These are phyloP conservation scores for Axis porcinus DNA, from an alignment of 2,113 vertebrate genomes.

Conservation along the genomic window DNA sequence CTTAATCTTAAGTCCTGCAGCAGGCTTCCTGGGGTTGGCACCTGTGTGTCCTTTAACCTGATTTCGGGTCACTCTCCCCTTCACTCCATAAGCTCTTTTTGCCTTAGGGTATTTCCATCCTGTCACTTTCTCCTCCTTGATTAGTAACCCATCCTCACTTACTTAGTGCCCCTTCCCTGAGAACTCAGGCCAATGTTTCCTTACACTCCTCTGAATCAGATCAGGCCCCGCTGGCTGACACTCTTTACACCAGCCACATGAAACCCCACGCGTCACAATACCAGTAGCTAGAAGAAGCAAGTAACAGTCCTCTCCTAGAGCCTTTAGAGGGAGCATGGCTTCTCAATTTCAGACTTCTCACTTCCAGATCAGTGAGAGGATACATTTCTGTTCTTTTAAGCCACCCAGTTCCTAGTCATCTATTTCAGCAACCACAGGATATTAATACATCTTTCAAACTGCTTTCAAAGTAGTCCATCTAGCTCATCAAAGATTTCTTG, in stretches of 20 bases:
- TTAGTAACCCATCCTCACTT: background rate
- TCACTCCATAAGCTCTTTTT: background rate
- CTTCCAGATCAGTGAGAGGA: background rate
- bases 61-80: background rate
- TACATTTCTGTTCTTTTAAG: background rate
- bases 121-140: background rate
- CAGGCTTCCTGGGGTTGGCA: background rate
- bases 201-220: background rate
- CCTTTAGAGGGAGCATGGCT: background rate
- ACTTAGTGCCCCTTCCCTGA: background rate
- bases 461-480: background rate
- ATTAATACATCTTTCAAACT: background rate
- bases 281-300: background rate
- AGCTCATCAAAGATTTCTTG: background rate
- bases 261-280: accelerated
- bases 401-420: background rate
- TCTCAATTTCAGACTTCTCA: background rate
- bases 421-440: background rate
- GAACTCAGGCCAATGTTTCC: background rate
- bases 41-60: too few species aligned
- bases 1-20: background rate
- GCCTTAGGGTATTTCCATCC: background rate
- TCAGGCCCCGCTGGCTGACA: too few species aligned
- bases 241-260: background rate
- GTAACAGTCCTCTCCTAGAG: background rate